Percentiles rank a stretch among this genome's conserved stretches.
Conservation (phyloP, 2,113 vertebrate species). For the Gracilinanus agilis region DNA sequence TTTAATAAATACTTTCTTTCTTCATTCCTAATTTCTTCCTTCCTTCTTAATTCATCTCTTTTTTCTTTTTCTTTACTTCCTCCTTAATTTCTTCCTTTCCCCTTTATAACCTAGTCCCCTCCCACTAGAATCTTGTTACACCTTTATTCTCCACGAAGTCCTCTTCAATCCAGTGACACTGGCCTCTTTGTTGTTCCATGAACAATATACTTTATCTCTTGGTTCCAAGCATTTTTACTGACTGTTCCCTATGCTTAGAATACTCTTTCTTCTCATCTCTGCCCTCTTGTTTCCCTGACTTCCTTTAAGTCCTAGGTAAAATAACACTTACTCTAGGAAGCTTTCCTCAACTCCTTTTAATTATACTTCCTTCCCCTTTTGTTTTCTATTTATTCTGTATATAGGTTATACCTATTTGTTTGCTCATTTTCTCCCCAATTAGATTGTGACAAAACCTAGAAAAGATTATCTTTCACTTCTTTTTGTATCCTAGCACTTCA, state of each 20-base stretch:
- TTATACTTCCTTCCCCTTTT: not conserved
- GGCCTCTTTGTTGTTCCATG: not conserved
- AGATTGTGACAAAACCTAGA: not conserved
- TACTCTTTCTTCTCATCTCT: not conserved
- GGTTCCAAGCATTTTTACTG: too few relatives aligned
- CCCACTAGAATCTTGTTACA: not conserved
- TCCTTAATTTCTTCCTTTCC: not conserved
- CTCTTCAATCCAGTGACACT: not conserved
- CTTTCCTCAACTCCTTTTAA: not conserved
- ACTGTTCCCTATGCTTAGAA: not conserved
- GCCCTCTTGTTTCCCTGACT: not conserved
- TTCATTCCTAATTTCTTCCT: not conserved
- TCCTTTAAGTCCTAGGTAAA: not conserved
- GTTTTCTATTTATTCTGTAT: not conserved
- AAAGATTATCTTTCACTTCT: not conserved
- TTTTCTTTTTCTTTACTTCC: not conserved
- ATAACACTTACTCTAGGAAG: not conserved
- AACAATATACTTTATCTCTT: not conserved
- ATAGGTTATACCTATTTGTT: not conserved
- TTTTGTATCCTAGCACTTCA: not conserved
- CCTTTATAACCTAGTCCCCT: not conserved
- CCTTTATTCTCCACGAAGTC: not conserved
- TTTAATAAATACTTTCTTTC: too few relatives aligned
- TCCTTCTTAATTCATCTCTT: not conserved
- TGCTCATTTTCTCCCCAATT: not conserved